phyloP scores from a whole-genome alignment of 2,888 invertebrate genomes.

The Rhyacophila evoluta region DNA sequence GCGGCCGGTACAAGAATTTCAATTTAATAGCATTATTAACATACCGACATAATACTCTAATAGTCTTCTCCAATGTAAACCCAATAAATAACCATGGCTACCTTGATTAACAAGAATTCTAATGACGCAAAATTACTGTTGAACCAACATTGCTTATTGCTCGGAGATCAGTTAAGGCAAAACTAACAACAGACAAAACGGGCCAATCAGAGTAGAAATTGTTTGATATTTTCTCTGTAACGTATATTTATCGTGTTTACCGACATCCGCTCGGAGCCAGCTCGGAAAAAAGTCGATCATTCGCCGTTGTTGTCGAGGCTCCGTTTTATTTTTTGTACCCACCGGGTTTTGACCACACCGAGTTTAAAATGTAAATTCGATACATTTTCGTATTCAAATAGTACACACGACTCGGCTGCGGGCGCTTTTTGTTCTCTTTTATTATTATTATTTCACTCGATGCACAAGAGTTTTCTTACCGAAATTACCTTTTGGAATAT shows the following conservation, averaged over 20 bases:
- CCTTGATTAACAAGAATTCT: conserved; percentile 22
- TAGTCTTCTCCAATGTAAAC: not conserved
- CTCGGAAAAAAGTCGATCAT: conserved; percentile 26
- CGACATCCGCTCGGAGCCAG: conserved; percentile 36
- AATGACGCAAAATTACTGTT: conserved; percentile 18
- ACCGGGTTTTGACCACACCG: conserved; percentile 36
- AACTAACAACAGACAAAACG: conserved; percentile 12
- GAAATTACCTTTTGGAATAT: not conserved
- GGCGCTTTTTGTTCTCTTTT: not conserved
- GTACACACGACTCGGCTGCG: conserved; percentile 32
- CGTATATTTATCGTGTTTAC: conserved; percentile 29
- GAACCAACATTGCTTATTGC: not conserved
- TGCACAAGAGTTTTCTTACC: conserved; percentile 13
- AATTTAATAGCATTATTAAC: not conserved
- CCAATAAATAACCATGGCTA: conserved; percentile 3
- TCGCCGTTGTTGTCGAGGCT: not conserved
- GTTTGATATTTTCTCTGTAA: conserved; percentile 30
- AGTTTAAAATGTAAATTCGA: conserved; percentile 31
- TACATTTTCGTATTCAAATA: conserved; percentile 49
- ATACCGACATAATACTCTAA: not conserved
- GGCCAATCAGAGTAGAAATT: conserved; percentile 12
- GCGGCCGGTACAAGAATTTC: not conserved
- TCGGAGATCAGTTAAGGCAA: not conserved
- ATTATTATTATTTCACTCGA: not conserved
- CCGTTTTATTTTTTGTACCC: conserved; percentile 21